Base-by-base conservation (phyloP, 2,888 invertebrate genomes). In the Hemaris fuciformis region DNA sequence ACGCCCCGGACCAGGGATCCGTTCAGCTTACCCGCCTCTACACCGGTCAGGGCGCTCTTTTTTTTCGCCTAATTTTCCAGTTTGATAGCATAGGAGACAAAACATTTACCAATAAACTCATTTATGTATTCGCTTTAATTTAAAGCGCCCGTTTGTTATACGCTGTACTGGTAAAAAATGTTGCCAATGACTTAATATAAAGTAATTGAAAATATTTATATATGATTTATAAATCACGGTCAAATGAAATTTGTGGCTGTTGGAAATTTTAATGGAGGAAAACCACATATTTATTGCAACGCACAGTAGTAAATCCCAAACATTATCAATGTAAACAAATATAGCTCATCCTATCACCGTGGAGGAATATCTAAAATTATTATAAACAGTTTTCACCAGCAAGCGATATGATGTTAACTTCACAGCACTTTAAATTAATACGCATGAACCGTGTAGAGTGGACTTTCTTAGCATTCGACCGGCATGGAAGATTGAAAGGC, bases 11-110 rank as follows among this genome's bases (percentile, higher is more conserved):
- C 87, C 79, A 95, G 81, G 53, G 93, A 93, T 71, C 94, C 94
- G 81, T 94, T 94, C 88, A 93, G 93, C 88, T 94, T 94, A 75
- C 93, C 93, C 75, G 93, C 93, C 86, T 95, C 95, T 84, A 95
- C 79, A 79, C 94, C 94, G 69, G 94, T 94, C 88, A 95, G 93
- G 72, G 94, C 93, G 80, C 94, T 94, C 91, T 94, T 94, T 88
- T 92, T 94, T 89, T 93, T 93, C 79, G 91, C 87, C 94, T 94
- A 85, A 67, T 72, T 79, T 76, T 74, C 85, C 85, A 83, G 69
- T 80, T 78, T 66, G 78, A 76, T 72, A 81, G 88, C 86, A 86
- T 72, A 83, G 74, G 69, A 81, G 71, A 81, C 76, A 81, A 53
- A 75, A 79, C 73, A 67, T 70, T 68, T 76, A 67, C 69, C 67